Conservation (phyloP, 64 coral and sea anemone genomes). For the Pachyseris speciosa region DNA sequence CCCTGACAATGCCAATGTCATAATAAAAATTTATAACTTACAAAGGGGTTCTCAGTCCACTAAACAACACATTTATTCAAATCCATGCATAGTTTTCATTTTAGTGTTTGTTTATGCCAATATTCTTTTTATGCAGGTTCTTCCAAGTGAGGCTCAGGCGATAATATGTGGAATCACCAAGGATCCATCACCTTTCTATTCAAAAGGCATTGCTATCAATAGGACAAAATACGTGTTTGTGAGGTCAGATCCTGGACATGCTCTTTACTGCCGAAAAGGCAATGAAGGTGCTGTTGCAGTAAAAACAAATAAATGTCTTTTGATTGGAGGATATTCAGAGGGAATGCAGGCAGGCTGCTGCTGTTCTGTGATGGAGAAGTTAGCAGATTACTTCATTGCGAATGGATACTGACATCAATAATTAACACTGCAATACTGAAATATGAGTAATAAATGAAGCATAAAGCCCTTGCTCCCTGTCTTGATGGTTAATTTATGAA, state of each 20-base stretch:
- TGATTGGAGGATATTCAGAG: slow-evolving; percentile 94
- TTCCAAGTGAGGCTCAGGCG: slow-evolving; percentile 85
- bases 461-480: neutral
- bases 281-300: slow-evolving; percentile 90
- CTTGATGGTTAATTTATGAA: too few relatives aligned
- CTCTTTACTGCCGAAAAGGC: slow-evolving; percentile 80
- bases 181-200: slow-evolving; percentile 78
- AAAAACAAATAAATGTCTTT: slow-evolving; percentile 86
- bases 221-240: slow-evolving; percentile 72
- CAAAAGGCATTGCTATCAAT: slow-evolving; percentile 77
- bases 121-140: slow-evolving; percentile 51
- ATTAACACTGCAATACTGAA: neutral
- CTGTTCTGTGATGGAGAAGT: slow-evolving; percentile 84
- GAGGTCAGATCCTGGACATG: slow-evolving; percentile 83
- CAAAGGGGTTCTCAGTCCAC: too few relatives aligned
- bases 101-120: too few relatives aligned
- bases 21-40: too few relatives aligned
- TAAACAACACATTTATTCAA: too few relatives aligned
- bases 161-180: slow-evolving; percentile 83
- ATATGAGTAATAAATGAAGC: neutral
- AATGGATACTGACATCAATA: slow-evolving; percentile 69
- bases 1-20: too few relatives aligned
- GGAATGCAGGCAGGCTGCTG: slow-evolving; percentile 88
- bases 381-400: slow-evolving; percentile 82
- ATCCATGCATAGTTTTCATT: too few relatives aligned